phyloP scores from a whole-genome alignment of 37 sponge, comb jelly and placozoan species.

The Chondrilla cf. caribensis region DNA sequence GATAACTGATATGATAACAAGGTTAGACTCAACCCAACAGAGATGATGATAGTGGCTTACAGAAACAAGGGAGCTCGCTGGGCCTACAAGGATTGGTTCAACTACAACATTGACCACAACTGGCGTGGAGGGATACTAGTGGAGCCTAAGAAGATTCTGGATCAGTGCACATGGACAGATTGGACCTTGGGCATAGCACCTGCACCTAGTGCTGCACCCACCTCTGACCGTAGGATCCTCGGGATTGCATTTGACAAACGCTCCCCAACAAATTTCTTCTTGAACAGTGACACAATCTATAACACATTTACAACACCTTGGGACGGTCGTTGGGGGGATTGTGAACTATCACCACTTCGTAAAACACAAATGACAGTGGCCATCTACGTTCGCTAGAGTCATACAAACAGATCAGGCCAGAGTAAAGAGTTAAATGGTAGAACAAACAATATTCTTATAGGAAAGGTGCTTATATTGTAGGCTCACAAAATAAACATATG shows the following conservation, averaged over 20 bases:
- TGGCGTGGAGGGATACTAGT: conserved; percentile 30
- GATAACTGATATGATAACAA: conserved; percentile 8
- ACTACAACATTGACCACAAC: conserved; percentile 32
- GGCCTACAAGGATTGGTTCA: conserved; percentile 36
- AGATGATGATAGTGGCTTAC: conserved; percentile 29
- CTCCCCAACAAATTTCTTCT: background rate
- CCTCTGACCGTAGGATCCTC: background rate
- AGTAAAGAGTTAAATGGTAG: too few relatives aligned
- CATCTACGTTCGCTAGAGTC: conserved; percentile 8
- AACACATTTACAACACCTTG: background rate
- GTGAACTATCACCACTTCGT: background rate
- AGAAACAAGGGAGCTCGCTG: background rate
- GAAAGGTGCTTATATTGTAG: too few relatives aligned
- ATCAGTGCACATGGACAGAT: background rate
- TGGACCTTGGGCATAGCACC: background rate
- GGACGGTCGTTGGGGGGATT: conserved; percentile 7
- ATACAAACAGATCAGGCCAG: too few relatives aligned
- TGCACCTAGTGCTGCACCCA: conserved; percentile 18
- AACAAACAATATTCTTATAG: too few relatives aligned
- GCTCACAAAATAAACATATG: background rate
- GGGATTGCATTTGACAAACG: conserved; percentile 26
- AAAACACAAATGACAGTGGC: conserved; percentile 2
- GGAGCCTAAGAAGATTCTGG: conserved; percentile 17
- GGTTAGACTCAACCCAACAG: conserved; percentile 26
- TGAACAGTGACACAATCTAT: conserved; percentile 2